Base-by-base conservation (phyloP, 2,797 vertebrate species). In the Falco columbarius region DNA sequence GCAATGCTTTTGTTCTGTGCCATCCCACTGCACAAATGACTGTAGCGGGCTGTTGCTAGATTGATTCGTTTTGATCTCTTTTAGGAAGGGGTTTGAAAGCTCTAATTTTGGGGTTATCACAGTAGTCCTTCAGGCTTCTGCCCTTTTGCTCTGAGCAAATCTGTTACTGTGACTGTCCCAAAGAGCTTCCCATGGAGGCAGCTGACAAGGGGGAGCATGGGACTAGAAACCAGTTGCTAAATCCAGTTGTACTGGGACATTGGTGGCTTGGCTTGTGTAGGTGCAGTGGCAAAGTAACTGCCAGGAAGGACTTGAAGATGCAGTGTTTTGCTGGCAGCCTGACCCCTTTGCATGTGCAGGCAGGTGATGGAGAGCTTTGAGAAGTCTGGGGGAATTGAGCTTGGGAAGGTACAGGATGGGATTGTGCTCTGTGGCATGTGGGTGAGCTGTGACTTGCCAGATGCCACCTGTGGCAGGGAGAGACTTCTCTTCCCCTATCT, bases 1-100 rank as follows among this genome's bases (percentile, higher is more conserved):
- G 87, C 80, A 52, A 4, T 23, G 88, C 74, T 86, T 91, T 93
- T 91, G 75, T 94, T 84, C 85, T 58, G 46, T 70, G 87, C 81
- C 82, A 84, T 93, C 94, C 55, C 38, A 12, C 56, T 7, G 77
- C 81, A 91, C 62, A 52, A 89, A 84, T 49, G 66, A 44, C 80
- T 0, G 0, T 76, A 47, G 30, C 1, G 2, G 59, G 55, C 54
- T 68, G 29, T 12, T 65, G 75, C 75, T 81, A 19, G 54, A 65
- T 80, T 80, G 51, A 75, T 88, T 77, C 44, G 23, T 7, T 81
- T 87, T 74, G 90, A 67, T 82, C 44, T 7, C 74, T 79, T 46
- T 83, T 66, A 81, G 65, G 71, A 82, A 42, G 7, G 49, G n/a
- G 16, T 67, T 80, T 79, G 86, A 34, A 92, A 82, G 44, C 58